Evolutionary conservation across 1,140 invertebrate genomes (phyloP).

Genomic region (Drosophila bocki): DNA sequence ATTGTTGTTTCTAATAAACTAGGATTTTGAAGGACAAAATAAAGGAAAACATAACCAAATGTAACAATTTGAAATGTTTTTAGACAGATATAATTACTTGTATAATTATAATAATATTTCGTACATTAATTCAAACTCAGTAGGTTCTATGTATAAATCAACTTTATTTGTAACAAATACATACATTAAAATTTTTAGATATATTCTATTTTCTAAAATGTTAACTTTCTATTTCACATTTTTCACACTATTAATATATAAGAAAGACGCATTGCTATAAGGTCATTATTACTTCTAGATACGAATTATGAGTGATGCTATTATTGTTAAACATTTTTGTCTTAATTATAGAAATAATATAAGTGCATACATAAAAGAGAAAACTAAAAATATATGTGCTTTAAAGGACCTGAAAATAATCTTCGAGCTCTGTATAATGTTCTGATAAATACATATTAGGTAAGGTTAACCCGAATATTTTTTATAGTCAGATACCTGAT

Average conservation of each 20-base stretch:
- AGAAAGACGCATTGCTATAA: background rate
- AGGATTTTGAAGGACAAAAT: no score
- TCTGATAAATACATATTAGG: no score
- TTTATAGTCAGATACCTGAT: no score
- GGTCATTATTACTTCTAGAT: background rate
- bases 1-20: no score
- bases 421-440: no score
- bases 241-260: slow-evolving; percentile 7
- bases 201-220: slow-evolving; percentile 8
- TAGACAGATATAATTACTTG: no score
- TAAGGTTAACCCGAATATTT: no score
- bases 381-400: no score
- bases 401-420: no score
- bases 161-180: slow-evolving; percentile 16
- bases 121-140: background rate
- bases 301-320: background rate
- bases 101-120: no score
- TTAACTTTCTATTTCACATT: slow-evolving; percentile 19
- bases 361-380: background rate
- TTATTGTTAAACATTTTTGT: background rate
- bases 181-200: background rate
- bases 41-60: no score
- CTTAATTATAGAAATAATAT: background rate
- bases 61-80: no score
- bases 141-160: slow-evolving; percentile 1